Conservation (phyloP, 2,113 vertebrate species). For the Natator depressus region DNA sequence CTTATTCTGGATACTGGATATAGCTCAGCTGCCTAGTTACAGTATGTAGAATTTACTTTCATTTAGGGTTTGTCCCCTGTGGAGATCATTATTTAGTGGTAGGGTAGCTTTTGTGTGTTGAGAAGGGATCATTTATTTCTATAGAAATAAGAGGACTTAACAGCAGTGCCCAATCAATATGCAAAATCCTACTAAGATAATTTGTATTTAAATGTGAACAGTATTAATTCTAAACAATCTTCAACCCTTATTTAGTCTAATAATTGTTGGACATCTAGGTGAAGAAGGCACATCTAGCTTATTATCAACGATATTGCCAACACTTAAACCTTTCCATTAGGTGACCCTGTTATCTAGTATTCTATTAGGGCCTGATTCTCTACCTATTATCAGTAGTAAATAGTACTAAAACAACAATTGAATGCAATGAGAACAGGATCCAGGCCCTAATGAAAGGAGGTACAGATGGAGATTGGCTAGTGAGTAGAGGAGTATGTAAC, state of each 20-base stretch:
- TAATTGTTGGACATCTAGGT: slow-evolving; percentile 34
- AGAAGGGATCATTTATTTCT: slow-evolving; percentile 77
- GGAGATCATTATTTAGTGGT: slow-evolving; percentile 72
- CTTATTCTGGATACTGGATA: slow-evolving; percentile 24
- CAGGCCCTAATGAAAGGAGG: background rate
- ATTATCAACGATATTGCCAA: background rate
- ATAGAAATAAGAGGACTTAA: slow-evolving; percentile 58
- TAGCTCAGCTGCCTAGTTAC: slow-evolving; percentile 2
- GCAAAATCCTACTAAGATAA: slow-evolving; percentile 57
- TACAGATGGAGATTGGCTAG: background rate
- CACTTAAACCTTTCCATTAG: slow-evolving; percentile 53
- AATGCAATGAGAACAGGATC: background rate
- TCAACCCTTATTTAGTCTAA: slow-evolving; percentile 48
- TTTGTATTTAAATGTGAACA: slow-evolving; percentile 62
- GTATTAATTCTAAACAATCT: slow-evolving; percentile 50
- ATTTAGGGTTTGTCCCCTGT: slow-evolving; percentile 51
- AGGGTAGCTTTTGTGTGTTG: slow-evolving; percentile 66
- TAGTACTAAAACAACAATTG: background rate
- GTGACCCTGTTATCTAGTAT: slow-evolving; percentile 20
- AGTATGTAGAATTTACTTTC: slow-evolving; percentile 41
- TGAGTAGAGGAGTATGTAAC: background rate
- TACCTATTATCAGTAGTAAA: background rate
- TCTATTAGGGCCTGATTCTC: slow-evolving; percentile 20
- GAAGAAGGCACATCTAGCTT: slow-evolving; percentile 32
- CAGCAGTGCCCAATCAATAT: slow-evolving; percentile 56